These are phyloP conservation scores for Theristus sp. DNA, from an alignment of 2,888 invertebrate species.

Conservation along the genomic window DNA sequence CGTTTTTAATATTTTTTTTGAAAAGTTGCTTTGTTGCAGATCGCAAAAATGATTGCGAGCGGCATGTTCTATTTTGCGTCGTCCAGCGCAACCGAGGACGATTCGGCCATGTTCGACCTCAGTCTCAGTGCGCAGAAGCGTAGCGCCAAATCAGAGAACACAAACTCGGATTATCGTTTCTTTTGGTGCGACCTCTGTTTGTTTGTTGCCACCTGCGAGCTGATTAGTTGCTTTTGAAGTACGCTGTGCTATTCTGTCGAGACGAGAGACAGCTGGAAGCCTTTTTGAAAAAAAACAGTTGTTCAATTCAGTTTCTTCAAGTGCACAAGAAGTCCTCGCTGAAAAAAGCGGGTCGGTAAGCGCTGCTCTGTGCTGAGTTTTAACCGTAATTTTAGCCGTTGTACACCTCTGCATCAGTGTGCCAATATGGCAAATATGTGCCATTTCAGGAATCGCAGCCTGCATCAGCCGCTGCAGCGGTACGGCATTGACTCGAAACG, in stretches of 20 bases:
- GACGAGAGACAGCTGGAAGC: too few relatives aligned
- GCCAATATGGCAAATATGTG: too few relatives aligned
- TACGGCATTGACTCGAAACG: conserved; percentile 71
- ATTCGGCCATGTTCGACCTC: conserved; percentile 51
- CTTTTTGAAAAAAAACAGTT: too few relatives aligned
- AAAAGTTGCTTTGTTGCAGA: conserved; percentile 15
- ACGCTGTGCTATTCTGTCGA: too few relatives aligned
- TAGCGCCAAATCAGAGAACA: conserved; percentile 38
- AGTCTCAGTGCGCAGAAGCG: conserved; percentile 81
- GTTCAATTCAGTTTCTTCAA: too few relatives aligned
- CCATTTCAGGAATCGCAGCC: conserved; percentile 59
- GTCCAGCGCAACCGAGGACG: conserved; percentile 37
- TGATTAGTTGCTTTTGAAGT: too few relatives aligned
- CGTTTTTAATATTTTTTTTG: too few relatives aligned
- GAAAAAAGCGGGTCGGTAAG: too few relatives aligned
- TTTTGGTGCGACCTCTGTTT: conserved; percentile 53
- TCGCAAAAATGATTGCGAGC: conserved; percentile 75
- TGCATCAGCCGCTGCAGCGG: conserved; percentile 75
- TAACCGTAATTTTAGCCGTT: too few relatives aligned
- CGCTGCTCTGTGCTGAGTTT: too few relatives aligned
- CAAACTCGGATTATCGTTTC: conserved; percentile 71
- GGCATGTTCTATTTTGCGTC: conserved; percentile 95
- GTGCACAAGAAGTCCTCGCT: too few relatives aligned
- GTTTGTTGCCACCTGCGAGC: not conserved
- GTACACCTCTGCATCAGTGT: too few relatives aligned